These are phyloP conservation scores for Calidris pugnax DNA, from an alignment of 2,113 vertebrate genomes.

Conservation along the genomic window DNA sequence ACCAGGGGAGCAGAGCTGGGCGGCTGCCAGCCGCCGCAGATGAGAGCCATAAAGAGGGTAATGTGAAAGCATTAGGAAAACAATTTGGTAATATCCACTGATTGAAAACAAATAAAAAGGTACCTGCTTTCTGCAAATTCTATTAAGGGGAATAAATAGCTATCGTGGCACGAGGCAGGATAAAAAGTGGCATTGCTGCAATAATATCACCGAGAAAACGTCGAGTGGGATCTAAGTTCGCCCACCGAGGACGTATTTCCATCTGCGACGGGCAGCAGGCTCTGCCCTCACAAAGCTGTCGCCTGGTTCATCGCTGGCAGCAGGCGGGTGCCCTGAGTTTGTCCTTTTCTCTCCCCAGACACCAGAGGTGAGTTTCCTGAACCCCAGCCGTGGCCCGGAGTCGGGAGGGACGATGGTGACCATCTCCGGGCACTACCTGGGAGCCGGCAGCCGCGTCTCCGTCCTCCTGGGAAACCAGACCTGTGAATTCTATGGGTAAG, in stretches of 20 bases:
- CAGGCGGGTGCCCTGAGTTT: background rate
- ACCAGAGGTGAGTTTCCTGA: conserved; percentile 85
- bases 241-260: background rate
- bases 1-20: background rate
- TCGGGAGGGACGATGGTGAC: conserved; percentile 97
- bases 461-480: conserved; percentile 95
- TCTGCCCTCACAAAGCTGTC: fast-evolving
- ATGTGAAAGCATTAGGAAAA: background rate
- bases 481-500: conserved; percentile 93
- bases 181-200: background rate
- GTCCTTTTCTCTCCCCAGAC: conserved; percentile 74
- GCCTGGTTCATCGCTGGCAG: background rate
- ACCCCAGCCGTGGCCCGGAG: conserved; percentile 89
- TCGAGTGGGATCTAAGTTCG: background rate
- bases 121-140: background rate
- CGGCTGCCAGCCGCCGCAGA: background rate
- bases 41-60: background rate
- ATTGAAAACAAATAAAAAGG: background rate
- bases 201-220: background rate
- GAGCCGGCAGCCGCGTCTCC: conserved; percentile 89
- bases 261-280: background rate
- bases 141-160: background rate
- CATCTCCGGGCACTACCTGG: conserved; percentile 89
- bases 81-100: background rate
- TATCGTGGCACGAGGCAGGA: background rate